These are phyloP conservation scores for Ameiurus melas DNA, from an alignment of 2,113 vertebrate genomes.

Conservation along the genomic window DNA sequence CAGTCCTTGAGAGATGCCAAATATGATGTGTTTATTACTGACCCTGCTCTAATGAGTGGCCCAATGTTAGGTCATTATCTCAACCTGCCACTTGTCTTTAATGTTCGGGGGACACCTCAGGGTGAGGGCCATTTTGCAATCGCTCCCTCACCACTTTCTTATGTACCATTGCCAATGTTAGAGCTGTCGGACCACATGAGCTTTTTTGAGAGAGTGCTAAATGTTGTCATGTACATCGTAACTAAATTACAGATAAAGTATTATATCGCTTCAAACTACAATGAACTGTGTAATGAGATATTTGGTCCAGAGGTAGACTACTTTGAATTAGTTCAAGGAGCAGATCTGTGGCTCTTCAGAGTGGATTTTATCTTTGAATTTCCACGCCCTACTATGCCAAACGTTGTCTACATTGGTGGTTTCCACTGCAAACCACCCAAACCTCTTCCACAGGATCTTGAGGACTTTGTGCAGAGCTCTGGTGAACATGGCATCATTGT, in stretches of 20 bases:
- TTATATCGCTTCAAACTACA: background rate
- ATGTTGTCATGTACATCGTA: constrained; percentile 41
- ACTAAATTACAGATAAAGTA: constrained; percentile 10
- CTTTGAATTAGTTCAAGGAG: constrained; percentile 20
- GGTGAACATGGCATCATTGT: constrained; percentile 51
- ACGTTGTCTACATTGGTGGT: constrained; percentile 48
- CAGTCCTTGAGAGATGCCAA: constrained; percentile 30
- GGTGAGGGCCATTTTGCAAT: constrained; percentile 54
- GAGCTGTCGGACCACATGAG: constrained; percentile 54
- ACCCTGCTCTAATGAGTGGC: constrained; percentile 48
- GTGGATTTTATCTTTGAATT: constrained; percentile 51
- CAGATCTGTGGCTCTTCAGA: constrained; percentile 51
- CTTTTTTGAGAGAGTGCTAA: constrained; percentile 53
- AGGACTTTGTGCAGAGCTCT: constrained; percentile 55
- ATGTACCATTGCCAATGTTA: constrained; percentile 51
- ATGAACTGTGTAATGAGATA: constrained; percentile 6
- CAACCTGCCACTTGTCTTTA: constrained; percentile 57
- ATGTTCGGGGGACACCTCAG: constrained; percentile 53
- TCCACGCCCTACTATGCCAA: constrained; percentile 51
- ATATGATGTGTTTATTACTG: constrained; percentile 56
- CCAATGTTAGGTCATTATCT: constrained; percentile 52
- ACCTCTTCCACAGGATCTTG: constrained; percentile 49
- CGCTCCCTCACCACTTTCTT: constrained; percentile 59
- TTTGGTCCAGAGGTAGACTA: constrained; percentile 35
- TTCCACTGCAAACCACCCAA: constrained; percentile 49